A percentile compares a stretch with the other conserved stretches of the same genome.
Conservation (phyloP, 2,113 vertebrate genomes). For the Cisticola juncidis region DNA sequence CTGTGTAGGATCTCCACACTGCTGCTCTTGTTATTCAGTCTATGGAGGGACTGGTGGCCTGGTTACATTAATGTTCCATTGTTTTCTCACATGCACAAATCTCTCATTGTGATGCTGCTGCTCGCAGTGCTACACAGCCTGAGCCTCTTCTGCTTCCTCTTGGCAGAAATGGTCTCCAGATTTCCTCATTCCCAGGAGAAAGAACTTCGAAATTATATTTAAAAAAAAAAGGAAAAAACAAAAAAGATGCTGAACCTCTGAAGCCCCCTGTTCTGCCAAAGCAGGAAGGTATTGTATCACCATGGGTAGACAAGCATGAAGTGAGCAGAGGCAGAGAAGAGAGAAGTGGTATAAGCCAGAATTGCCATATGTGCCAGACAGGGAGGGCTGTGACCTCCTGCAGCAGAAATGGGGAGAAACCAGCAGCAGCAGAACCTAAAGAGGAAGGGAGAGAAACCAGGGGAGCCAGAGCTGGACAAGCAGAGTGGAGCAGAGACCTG, state of each 20-base stretch:
- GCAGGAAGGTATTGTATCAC: neutral
- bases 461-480: neutral
- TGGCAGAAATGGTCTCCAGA: neutral
- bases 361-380: rapidly evolving
- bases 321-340: neutral
- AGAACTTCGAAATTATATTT: neutral
- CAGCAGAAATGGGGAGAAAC: neutral
- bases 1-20: neutral
- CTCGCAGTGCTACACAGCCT: neutral
- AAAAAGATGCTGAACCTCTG: rapidly evolving
- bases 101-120: neutral
- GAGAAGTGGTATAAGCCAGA: neutral
- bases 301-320: neutral
- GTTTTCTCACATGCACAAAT: neutral
- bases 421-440: neutral
- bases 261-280: neutral
- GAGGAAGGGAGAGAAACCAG: neutral
- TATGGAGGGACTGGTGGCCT: neutral
- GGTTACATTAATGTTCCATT: neutral
- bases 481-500: rapidly evolving
- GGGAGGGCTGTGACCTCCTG: neutral
- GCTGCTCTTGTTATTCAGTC: neutral
- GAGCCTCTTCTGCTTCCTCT: neutral
- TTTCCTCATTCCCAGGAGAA: neutral
- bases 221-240: neutral